A percentile compares a stretch with the other conserved stretches of the same genome.
phyloP scores from a whole-genome alignment of 2,888 invertebrate genomes.

The Doris montereyensis region DNA sequence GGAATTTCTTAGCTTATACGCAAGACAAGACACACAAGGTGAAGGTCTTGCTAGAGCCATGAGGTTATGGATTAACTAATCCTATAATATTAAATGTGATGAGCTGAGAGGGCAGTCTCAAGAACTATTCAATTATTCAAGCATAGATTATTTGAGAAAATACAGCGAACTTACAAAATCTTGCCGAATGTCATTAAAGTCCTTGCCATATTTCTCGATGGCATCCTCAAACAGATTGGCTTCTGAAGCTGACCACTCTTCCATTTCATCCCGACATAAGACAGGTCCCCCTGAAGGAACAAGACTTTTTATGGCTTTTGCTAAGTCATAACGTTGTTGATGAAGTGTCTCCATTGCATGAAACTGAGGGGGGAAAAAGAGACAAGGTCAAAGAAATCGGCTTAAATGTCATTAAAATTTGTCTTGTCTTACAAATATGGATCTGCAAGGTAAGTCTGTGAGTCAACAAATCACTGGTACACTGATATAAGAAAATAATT shows the following conservation, averaged over 20 bases:
- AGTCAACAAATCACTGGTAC: too few relatives aligned
- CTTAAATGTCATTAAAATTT: not conserved
- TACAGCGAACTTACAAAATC: slow-evolving; percentile 99
- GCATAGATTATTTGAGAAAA: too few relatives aligned
- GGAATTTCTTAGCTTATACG: too few relatives aligned
- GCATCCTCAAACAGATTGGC: slow-evolving; percentile 99
- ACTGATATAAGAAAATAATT: too few relatives aligned
- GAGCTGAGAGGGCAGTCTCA: too few relatives aligned
- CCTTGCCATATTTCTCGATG: slow-evolving; percentile 89
- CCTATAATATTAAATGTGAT: too few relatives aligned
- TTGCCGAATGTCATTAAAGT: slow-evolving; percentile 97
- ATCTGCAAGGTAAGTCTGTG: not conserved
- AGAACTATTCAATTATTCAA: too few relatives aligned
- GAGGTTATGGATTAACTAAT: too few relatives aligned
- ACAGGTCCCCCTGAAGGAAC: slow-evolving; percentile 97
- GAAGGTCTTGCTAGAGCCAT: too few relatives aligned
- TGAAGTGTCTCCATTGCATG: slow-evolving; percentile 98
- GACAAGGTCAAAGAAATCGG: too few relatives aligned
- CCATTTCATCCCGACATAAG: slow-evolving; percentile 96
- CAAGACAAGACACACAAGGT: too few relatives aligned
- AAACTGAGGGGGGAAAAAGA: slow-evolving; percentile 78
- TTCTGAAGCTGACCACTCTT: slow-evolving; percentile 99
- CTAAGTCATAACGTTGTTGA: slow-evolving; percentile 92
- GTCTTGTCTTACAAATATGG: not conserved
- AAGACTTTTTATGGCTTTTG: slow-evolving; percentile 90